These are phyloP conservation scores for Patella depressa DNA, from an alignment of 2,888 invertebrate species.

Conservation along the genomic window DNA sequence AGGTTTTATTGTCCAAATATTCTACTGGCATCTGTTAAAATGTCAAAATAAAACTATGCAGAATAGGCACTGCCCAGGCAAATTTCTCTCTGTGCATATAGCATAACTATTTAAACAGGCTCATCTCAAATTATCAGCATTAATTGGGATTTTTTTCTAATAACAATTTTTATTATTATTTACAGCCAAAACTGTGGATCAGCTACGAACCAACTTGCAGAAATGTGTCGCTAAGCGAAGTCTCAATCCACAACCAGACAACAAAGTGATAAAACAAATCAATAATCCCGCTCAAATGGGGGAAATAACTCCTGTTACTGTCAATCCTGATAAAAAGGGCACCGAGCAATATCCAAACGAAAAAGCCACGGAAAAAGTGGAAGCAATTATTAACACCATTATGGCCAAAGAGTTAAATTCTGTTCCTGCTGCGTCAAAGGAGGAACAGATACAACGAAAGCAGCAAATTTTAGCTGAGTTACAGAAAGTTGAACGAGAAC, in stretches of 20 bases:
- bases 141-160: slow-evolving; percentile 1
- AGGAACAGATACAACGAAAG: slow-evolving; percentile 80
- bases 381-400: slow-evolving; percentile 70
- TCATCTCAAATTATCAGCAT: background rate
- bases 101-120: no score
- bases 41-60: no score
- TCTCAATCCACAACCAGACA: slow-evolving; percentile 27
- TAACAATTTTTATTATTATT: slow-evolving; percentile 10
- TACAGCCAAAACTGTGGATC: slow-evolving; percentile 47
- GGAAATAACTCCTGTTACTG: slow-evolving; percentile 11
- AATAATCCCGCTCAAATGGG: slow-evolving; percentile 14
- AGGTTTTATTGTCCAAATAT: no score
- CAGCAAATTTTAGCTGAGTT: slow-evolving; percentile 80
- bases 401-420: slow-evolving; percentile 68
- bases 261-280: slow-evolving; percentile 29
- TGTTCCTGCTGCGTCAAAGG: slow-evolving; percentile 61
- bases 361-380: slow-evolving; percentile 69
- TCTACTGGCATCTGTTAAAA: no score
- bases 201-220: slow-evolving; percentile 56
- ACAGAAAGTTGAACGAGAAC: slow-evolving; percentile 78
- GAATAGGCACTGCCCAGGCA: no score
- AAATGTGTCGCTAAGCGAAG: slow-evolving; percentile 53
- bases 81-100: no score
- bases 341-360: slow-evolving; percentile 41
- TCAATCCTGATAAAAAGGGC: slow-evolving; percentile 19